Evolutionary conservation across 2,797 vertebrate species (phyloP).

Genomic region (Sebastiscus albofasciatus): DNA sequence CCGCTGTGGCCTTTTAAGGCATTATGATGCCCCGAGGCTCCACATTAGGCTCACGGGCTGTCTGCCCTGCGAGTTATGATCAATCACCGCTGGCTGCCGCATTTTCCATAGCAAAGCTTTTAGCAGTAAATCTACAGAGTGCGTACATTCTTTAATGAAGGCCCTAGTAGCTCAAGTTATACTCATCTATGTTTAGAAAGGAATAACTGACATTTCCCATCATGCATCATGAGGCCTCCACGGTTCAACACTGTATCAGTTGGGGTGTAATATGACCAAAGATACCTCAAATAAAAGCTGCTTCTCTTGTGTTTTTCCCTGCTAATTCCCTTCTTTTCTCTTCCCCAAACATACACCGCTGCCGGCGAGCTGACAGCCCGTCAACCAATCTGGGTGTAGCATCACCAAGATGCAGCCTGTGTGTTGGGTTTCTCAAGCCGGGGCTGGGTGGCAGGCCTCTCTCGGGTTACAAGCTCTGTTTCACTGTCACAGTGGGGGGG

Average conservation of each 20-base stretch:
- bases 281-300: neutral
- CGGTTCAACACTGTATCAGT: neutral
- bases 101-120: conserved; percentile 53
- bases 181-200: neutral
- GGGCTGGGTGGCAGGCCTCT: conserved; percentile 46
- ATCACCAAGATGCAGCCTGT: conserved; percentile 22
- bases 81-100: conserved; percentile 43
- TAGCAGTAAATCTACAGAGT: conserved; percentile 27
- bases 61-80: conserved; percentile 57
- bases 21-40: conserved; percentile 70
- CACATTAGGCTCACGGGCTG: conserved; percentile 56
- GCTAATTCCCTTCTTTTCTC: neutral
- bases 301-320: accelerated
- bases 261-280: neutral
- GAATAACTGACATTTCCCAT: neutral
- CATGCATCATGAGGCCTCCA: neutral
- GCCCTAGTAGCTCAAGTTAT: neutral
- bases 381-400: conserved; percentile 17
- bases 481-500: conserved; percentile 46
- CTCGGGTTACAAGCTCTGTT: conserved; percentile 79
- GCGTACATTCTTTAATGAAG: conserved; percentile 16
- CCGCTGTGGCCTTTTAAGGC: conserved; percentile 71
- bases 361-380: neutral
- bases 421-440: conserved; percentile 51
- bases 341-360: neutral